Percentiles rank a stretch among this genome's conserved stretches.
Conservation (phyloP, 64 coral and sea anemone species). For the Hydrozoanthus tunicans region DNA sequence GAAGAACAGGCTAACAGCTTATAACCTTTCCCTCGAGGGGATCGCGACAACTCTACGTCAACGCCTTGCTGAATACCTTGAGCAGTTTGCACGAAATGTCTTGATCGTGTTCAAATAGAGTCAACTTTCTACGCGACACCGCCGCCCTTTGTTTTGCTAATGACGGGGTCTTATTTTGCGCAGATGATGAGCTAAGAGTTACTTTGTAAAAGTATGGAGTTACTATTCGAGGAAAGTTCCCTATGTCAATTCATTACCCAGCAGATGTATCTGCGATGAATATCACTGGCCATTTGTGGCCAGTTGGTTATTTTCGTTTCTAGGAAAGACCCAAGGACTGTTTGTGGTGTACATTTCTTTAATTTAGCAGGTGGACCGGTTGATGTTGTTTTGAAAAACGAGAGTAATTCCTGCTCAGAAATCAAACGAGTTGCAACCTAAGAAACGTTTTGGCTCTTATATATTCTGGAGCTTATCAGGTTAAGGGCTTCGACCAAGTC, state of each 20-base stretch:
- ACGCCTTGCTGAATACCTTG: constrained; percentile 30
- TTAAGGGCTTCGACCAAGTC: constrained; percentile 15
- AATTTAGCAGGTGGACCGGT: not conserved
- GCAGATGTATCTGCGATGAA: constrained; percentile 13
- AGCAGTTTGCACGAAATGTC: constrained; percentile 23
- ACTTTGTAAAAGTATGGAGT: constrained; percentile 38
- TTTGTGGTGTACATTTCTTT: constrained; percentile 8
- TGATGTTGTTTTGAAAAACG: constrained; percentile 20
- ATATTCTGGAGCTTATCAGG: constrained; percentile 44
- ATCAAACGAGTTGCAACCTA: constrained; percentile 27
- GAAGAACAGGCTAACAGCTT: not conserved
- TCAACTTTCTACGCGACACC: no score
- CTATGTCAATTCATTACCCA: constrained; percentile 17
- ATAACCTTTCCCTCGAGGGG: constrained; percentile 46
- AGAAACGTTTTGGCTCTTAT: constrained; percentile 26
- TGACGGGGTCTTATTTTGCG: no score
- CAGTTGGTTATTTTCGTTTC: not conserved
- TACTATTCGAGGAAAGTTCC: constrained; percentile 5
- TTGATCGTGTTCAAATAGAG: no score
- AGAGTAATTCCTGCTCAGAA: constrained; percentile 15
- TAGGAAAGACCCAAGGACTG: no score
- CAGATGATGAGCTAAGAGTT: not conserved
- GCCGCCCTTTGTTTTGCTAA: no score
- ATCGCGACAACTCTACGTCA: constrained; percentile 39
- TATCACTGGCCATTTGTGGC: constrained; percentile 26